Evolutionary conservation across 2,888 invertebrate genomes (phyloP).

Genomic region (Stenolophus ochropezus): DNA sequence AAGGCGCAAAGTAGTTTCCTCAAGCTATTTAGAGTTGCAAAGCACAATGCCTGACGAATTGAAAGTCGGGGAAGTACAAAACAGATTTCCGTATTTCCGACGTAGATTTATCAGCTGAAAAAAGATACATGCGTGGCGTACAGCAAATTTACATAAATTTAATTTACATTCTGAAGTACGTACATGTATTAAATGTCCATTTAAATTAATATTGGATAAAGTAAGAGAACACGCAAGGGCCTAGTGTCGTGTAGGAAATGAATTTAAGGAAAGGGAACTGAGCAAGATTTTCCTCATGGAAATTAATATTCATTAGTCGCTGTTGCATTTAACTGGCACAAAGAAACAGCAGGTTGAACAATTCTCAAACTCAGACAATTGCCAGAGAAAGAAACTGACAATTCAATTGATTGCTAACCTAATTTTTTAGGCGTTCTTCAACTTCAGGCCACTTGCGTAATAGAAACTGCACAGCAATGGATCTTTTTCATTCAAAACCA

Average conservation of each 20-base stretch:
- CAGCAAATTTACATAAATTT: constrained; percentile 30
- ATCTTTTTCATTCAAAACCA: no score
- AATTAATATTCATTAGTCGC: constrained; percentile 17
- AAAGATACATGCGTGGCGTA: constrained; percentile 29
- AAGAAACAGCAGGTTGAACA: no score
- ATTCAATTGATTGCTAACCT: no score
- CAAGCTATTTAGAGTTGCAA: neutral
- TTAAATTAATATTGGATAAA: constrained; percentile 25
- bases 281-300: constrained; percentile 2
- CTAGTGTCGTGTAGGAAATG: constrained; percentile 2
- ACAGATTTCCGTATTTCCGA: constrained; percentile 24
- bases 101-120: constrained; percentile 20
- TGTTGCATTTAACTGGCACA: constrained; percentile 4
- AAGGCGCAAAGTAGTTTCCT: neutral
- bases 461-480: no score
- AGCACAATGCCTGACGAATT: constrained; percentile 22
- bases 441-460: no score
- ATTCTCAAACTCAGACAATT: no score
- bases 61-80: constrained; percentile 15
- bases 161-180: constrained; percentile 28
- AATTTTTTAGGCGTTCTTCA: no score
- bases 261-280: constrained; percentile 14
- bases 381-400: no score
- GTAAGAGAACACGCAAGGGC: constrained; percentile 16
- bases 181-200: constrained; percentile 44